Conservation (phyloP, 2,113 vertebrate genomes). For the Pandion haliaetus region DNA sequence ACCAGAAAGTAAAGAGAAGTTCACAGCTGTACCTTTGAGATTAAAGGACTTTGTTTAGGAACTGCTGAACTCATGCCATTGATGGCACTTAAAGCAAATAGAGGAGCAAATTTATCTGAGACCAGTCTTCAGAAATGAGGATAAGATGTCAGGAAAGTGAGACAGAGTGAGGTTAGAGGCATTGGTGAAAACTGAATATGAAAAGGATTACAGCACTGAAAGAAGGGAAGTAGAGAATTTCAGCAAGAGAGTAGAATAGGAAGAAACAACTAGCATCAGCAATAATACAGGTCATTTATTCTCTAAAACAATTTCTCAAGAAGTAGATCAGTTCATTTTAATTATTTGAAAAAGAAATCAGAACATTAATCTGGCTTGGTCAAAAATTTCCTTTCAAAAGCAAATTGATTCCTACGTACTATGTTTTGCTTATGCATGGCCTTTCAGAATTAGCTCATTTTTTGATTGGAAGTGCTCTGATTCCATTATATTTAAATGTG, state of each 20-base stretch:
- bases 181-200: background rate
- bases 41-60: background rate
- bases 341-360: background rate
- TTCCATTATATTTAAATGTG: background rate
- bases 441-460: background rate
- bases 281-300: background rate
- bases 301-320: background rate
- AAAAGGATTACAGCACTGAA: background rate
- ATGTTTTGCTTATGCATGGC: background rate
- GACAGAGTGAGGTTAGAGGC: background rate
- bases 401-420: background rate
- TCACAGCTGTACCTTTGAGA: background rate
- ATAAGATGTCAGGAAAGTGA: background rate
- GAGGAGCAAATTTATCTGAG: background rate
- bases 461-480: background rate
- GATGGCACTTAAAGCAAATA: background rate
- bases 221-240: background rate
- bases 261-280: background rate
- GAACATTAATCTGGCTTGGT: background rate
- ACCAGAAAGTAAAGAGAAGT: background rate
- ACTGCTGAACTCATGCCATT: background rate
- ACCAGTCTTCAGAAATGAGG: background rate
- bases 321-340: background rate
- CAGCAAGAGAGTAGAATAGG: background rate
- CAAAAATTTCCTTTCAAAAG: background rate